Conservation (phyloP, 2,888 invertebrate species). For the Tipula confusa region DNA sequence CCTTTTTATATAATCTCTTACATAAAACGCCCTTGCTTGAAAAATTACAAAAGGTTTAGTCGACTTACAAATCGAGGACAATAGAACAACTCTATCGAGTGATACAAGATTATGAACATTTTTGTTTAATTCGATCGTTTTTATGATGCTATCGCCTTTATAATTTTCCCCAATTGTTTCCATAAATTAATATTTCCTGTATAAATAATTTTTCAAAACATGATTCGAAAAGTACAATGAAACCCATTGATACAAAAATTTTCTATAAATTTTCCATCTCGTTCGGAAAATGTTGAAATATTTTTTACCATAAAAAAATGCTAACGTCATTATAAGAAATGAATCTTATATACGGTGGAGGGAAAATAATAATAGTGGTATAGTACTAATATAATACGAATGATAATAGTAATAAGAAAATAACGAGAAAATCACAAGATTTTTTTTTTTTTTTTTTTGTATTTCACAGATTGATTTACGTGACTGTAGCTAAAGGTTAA, state of each 20-base stretch:
- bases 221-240: neutral
- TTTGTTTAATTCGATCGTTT: too few relatives aligned
- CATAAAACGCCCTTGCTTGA: too few relatives aligned
- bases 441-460: neutral
- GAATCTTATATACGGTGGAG: neutral
- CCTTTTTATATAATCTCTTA: too few relatives aligned
- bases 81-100: too few relatives aligned
- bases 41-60: too few relatives aligned
- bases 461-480: constrained; percentile 16
- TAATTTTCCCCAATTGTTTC: too few relatives aligned
- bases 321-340: constrained; percentile 3
- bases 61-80: too few relatives aligned
- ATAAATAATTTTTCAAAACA: constrained; percentile 4
- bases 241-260: constrained; percentile 4
- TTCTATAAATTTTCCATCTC: neutral
- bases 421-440: neutral
- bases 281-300: too few relatives aligned
- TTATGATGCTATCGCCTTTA: too few relatives aligned
- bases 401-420: constrained; percentile 25
- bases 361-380: neutral
- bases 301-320: neutral
- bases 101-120: too few relatives aligned
- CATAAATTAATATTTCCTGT: constrained; percentile 12
- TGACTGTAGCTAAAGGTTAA: constrained; percentile 20
- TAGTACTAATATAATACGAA: neutral